Percentiles rank a stretch among this genome's conserved stretches.
These are phyloP conservation scores for Trissonchulus sp. DNA, from an alignment of 2,888 invertebrate species.

Conservation along the genomic window DNA sequence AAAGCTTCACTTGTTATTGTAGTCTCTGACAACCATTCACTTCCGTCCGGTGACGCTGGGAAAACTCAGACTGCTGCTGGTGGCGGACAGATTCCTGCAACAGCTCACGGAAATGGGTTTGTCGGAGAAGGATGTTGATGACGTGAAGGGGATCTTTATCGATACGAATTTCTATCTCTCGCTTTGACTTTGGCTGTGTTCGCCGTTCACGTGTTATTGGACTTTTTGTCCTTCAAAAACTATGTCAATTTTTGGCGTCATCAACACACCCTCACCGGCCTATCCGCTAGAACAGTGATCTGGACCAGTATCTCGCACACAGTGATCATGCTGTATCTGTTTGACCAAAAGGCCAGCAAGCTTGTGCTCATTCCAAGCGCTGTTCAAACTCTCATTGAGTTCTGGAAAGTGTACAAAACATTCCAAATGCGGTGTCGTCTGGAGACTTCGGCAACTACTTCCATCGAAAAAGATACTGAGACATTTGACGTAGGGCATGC, in stretches of 20 bases:
- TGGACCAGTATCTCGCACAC: constrained; percentile 91
- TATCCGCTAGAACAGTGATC: constrained; percentile 71
- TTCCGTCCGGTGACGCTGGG: constrained; percentile 44
- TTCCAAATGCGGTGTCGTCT: constrained; percentile 20
- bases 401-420: constrained; percentile 29
- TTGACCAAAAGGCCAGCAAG: constrained; percentile 84
- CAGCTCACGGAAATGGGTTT: constrained; percentile 64
- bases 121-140: constrained; percentile 85
- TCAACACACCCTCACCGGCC: constrained; percentile 72
- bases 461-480: constrained; percentile 71
- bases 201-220: constrained; percentile 78
- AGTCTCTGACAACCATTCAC: constrained; percentile 40
- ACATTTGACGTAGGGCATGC: constrained; percentile 82
- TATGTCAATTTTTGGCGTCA: constrained; percentile 90
- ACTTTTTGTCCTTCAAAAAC: constrained; percentile 94
- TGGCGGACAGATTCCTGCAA: constrained; percentile 52
- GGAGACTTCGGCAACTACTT: background rate
- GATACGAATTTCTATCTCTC: constrained; percentile 83
- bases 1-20: too few relatives aligned
- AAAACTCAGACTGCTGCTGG: constrained; percentile 53
- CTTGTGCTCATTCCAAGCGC: constrained; percentile 78
- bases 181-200: constrained; percentile 82
- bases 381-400: constrained; percentile 72
- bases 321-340: constrained; percentile 80
- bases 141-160: constrained; percentile 76